Percentiles rank a stretch among this genome's conserved stretches.
Evolutionary conservation across 2,888 invertebrate genomes (phyloP).

Genomic region (Escarpia spicata): DNA sequence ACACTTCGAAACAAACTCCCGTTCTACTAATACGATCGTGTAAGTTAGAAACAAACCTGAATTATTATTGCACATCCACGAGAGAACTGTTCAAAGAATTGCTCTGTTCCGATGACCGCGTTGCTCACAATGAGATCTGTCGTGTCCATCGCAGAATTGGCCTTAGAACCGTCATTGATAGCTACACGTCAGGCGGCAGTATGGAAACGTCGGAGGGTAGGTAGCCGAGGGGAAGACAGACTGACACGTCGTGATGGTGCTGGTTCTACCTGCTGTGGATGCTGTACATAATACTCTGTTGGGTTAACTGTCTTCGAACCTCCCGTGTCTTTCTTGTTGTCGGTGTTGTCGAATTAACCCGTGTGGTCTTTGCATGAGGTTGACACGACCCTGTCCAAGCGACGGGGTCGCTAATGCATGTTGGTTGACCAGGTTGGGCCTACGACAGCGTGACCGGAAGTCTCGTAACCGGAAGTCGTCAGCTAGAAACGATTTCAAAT

Average conservation of each 20-base stretch:
- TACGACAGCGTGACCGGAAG: not conserved
- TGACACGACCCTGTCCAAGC: not conserved
- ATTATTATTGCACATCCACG: not conserved
- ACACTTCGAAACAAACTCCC: not conserved
- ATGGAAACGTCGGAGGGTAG: constrained; percentile 35
- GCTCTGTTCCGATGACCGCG: constrained; percentile 18
- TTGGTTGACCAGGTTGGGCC: not conserved
- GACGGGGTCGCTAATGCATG: not conserved
- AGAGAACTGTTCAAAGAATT: not conserved
- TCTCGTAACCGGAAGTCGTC: not conserved
- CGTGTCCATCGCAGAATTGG: constrained; percentile 32
- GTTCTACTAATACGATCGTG: not conserved
- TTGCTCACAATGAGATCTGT: constrained; percentile 27
- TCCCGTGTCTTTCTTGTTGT: not conserved
- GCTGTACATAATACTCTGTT: not conserved
- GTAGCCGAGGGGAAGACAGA: constrained; percentile 24
- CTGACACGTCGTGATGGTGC: not conserved
- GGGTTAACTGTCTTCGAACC: not conserved
- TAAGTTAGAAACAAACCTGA: not conserved
- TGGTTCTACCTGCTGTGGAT: not conserved
- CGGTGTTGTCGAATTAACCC: constrained; percentile 16
- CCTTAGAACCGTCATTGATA: constrained; percentile 36
- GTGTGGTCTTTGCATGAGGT: not conserved
- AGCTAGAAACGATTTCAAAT: not conserved
- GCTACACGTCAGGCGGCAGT: constrained; percentile 31